Evolutionary conservation across 2,888 invertebrate genomes (phyloP).

Genomic region (Harpagoxenus sublaevis): DNA sequence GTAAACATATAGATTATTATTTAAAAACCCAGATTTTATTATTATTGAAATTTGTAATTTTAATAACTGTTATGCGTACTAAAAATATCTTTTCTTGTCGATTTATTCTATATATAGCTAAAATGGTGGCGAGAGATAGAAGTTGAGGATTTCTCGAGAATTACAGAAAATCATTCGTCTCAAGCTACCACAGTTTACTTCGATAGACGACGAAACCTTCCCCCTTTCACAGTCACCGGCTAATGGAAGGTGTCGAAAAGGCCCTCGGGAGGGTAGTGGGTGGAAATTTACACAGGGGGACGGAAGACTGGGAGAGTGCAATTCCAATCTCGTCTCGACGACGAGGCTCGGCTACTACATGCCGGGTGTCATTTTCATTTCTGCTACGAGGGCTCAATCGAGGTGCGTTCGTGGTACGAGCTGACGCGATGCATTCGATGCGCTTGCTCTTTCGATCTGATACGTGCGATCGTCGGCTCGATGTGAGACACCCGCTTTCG

Average conservation of each 20-base stretch:
- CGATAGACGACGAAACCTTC: constrained; percentile 72
- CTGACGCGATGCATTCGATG: constrained; percentile 11
- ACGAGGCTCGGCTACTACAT: constrained; percentile 63
- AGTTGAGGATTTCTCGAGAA: constrained; percentile 32
- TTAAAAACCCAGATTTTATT: background rate
- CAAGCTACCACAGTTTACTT: constrained; percentile 66
- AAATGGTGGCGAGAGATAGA: background rate
- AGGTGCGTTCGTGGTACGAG: constrained; percentile 43
- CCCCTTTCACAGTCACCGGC: constrained; percentile 69
- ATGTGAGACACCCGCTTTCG: constrained; percentile 5
- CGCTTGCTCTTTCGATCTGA: background rate
- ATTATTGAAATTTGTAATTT: background rate
- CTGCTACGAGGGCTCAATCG: constrained; percentile 51
- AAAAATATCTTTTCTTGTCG: background rate
- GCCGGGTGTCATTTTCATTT: constrained; percentile 75
- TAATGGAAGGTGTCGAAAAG: constrained; percentile 78
- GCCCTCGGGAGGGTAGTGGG: constrained; percentile 68
- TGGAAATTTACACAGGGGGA: constrained; percentile 73
- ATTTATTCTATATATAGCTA: background rate
- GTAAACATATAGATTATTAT: background rate
- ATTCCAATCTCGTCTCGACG: constrained; percentile 74
- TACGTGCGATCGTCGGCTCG: constrained; percentile 11
- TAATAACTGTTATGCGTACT: background rate
- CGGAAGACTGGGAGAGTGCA: constrained; percentile 49
- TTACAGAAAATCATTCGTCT: constrained; percentile 55